Conservation (phyloP, 1,140 invertebrate species). For the Heliconius hewitsoni region DNA sequence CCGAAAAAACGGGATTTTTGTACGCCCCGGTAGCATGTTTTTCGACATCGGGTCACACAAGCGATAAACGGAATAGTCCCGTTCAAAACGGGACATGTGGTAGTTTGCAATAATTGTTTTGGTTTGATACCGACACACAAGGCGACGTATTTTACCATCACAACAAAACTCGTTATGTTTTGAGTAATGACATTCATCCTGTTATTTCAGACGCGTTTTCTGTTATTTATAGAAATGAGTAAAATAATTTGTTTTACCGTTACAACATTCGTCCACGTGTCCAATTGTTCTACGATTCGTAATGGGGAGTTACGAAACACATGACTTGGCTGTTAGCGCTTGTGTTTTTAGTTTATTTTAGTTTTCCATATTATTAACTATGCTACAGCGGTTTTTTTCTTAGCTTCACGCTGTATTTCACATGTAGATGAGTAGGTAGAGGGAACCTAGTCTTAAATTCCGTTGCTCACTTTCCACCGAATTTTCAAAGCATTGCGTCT, state of each 20-base stretch:
- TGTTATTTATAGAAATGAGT: constrained; percentile 41
- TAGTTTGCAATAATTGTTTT: background rate
- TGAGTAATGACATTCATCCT: constrained; percentile 50
- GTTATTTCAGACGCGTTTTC: constrained; percentile 54
- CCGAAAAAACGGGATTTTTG: no score
- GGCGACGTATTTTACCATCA: constrained; percentile 10
- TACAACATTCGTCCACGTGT: constrained; percentile 51
- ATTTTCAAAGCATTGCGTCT: no score
- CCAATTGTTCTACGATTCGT: constrained; percentile 48
- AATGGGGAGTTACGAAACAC: constrained; percentile 35
- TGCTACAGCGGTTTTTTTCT: no score
- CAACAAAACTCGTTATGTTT: constrained; percentile 12
- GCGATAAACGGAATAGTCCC: no score
- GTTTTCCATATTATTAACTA: background rate
- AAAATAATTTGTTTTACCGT: constrained; percentile 51
- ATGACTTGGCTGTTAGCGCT: background rate
- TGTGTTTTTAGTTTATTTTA: constrained; percentile 1
- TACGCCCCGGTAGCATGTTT: no score
- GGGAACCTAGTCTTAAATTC: no score
- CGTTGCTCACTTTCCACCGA: no score
- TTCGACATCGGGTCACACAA: no score
- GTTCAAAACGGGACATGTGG: no score
- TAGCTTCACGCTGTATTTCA: no score
- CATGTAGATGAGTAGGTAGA: no score
- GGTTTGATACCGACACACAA: background rate